These are phyloP conservation scores for Sinodicranocentrus sp. DNA, from an alignment of 2,888 invertebrate genomes.

Conservation along the genomic window DNA sequence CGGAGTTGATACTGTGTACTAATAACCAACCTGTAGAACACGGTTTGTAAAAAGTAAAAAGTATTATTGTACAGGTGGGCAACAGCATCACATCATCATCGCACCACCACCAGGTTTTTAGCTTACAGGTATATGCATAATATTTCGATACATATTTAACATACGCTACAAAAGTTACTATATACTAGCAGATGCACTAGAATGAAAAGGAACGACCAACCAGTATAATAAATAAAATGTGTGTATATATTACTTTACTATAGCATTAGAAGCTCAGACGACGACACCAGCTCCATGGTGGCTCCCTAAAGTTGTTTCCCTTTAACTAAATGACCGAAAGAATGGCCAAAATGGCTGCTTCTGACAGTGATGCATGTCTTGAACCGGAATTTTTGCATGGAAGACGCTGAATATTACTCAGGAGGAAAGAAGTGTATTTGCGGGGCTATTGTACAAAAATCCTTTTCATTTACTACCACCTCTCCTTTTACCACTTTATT, in stretches of 20 bases:
- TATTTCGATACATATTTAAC: constrained; percentile 17
- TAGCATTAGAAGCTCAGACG: constrained; percentile 20
- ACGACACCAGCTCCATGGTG: constrained; percentile 57
- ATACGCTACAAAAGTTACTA: not conserved
- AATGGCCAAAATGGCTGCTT: constrained; percentile 72
- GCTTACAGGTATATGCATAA: constrained; percentile 47
- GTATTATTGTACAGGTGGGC: constrained; percentile 68
- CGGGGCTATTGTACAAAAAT: constrained; percentile 52
- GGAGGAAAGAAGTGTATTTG: not conserved
- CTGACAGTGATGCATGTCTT: constrained; percentile 71
- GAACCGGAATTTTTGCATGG: constrained; percentile 73
- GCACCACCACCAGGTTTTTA: constrained; percentile 32
- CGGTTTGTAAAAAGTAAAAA: constrained; percentile 56
- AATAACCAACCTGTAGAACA: constrained; percentile 67
- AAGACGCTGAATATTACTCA: constrained; percentile 45
- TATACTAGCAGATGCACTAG: not conserved
- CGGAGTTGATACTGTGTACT: constrained; percentile 66
- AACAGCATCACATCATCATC: constrained; percentile 57
- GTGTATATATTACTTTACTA: not conserved
- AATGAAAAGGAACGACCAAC: constrained; percentile 13
- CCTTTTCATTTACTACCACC: constrained; percentile 53
- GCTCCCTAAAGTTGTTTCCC: constrained; percentile 65
- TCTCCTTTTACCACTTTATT: constrained; percentile 15
- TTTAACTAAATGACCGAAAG: constrained; percentile 70
- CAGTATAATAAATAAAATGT: not conserved